Base-by-base conservation (phyloP, 2,797 vertebrate genomes). In the Ateles fusciceps region DNA sequence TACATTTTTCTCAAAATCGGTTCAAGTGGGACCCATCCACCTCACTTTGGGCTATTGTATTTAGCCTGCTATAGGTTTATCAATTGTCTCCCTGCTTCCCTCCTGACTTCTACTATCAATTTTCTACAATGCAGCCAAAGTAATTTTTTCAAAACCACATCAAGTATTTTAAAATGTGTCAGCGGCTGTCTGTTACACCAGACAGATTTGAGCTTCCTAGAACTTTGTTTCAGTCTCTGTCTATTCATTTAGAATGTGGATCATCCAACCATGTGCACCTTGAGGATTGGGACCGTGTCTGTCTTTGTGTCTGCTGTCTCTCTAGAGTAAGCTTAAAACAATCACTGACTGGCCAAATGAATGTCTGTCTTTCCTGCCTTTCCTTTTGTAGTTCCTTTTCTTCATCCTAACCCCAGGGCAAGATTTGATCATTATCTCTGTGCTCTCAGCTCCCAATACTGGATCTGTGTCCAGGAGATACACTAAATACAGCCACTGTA, bases 11-110 rank as follows among this genome's bases (percentile, higher is more conserved):
- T 17, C 17, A 72, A 59, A 44, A 24, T 1, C 14, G 87, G 4
- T 21, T 80, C 57, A 24, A 2, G 12, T 1, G 13, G 2, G 44
- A 21, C 3, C 10, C 2, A 5, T 5, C 33, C 0, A 17, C 22
- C 22, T 64, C 7, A 0, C 39, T 12, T 1, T 33, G 55, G 21
- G 50, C 7, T 36, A 0, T 64, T 50, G 2, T 24, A 64, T 46
- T n/a, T 2, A 21, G 7, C 11, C 14, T 17, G 39, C 5, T 5
- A 71, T 0, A 44, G 1, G 14, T 4, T 84, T 78, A 33, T 33
- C 8, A 17, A 5, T 44, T n/a, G 30, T 79, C 52, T 26, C 6
- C 9, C 10, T 36, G 14, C 5, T 1, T 85, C 24, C 14, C 30
- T 33, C 39, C 72, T 74, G 26, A 52, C 42, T 30, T 92, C 22